These are phyloP conservation scores for Machimus atricapillus DNA, from an alignment of 2,888 invertebrate genomes.

Conservation along the genomic window DNA sequence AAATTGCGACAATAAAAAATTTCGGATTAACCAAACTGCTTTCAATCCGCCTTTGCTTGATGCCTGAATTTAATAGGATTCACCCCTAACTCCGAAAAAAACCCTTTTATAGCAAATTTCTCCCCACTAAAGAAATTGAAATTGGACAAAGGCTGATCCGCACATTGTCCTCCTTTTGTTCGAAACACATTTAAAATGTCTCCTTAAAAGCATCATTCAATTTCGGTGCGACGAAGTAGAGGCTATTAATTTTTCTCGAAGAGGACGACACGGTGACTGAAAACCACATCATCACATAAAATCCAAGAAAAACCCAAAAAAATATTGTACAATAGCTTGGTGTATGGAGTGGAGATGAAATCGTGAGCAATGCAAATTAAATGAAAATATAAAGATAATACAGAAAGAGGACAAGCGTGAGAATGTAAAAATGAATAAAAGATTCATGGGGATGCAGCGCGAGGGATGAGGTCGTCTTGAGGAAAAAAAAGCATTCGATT, in stretches of 20 bases:
- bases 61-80: not conserved
- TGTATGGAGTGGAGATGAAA: not conserved
- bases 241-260: not conserved
- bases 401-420: not conserved
- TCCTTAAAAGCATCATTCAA: not conserved
- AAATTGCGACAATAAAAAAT: not conserved
- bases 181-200: not conserved
- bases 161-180: not conserved
- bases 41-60: not conserved
- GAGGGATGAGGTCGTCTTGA: not conserved
- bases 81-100: not conserved
- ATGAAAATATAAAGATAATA: not conserved
- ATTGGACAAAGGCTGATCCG: not conserved
- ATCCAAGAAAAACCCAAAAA: not conserved
- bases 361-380: not conserved
- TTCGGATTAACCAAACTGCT: not conserved
- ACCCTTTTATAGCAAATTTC: not conserved
- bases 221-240: not conserved
- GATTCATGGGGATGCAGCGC: not conserved
- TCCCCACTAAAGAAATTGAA: not conserved
- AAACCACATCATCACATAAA: not conserved
- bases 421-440: not conserved
- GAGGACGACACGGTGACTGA: not conserved
- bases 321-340: not conserved
- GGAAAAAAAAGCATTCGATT: not conserved